Evolutionary conservation across 2,113 vertebrate genomes (phyloP), one percentile per base, ranked within the genome.

Genomic region (Paralichthys olivaceus): DNA sequence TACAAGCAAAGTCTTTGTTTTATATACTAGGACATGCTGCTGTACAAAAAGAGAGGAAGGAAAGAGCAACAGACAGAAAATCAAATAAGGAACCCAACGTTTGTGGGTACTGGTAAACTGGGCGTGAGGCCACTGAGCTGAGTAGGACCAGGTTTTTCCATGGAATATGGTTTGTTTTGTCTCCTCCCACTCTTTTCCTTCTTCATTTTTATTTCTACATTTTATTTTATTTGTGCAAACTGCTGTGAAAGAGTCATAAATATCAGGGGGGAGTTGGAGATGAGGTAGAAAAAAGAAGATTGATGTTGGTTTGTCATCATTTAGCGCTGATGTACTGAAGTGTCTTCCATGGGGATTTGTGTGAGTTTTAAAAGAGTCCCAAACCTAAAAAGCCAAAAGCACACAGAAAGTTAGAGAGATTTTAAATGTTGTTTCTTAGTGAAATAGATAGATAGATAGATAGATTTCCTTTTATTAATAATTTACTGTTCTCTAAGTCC

Each of bases 111-210:
- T 65, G 63, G 59, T 76, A 15, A 83, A 80, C 70, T 67, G 67
- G 85, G 88, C 78, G 7, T 58, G 15, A 8, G 26, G 67, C 88
- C 87, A 82, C 68, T 5, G 64, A 65, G 77, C 70, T 89, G 75
- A 90, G 87, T 79, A 77, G 73, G 25, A 84, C 60, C 85, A 88
- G 68, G 11, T 86, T 90, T 91, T 91, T 91, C 92, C 90, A 89
- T 75, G 77, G 83, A 89, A 75, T 47, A 72, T 73, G 34, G 77
- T 66, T 4, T 12, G 72, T 85, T 78, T 62, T 73, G 40, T 57
- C 26, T 68, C 75, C n/a, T 14, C 64, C 75, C 57, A 51, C 53
- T 40, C 29, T 65, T 79, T 55, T 65, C 53, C 72, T 20, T 14
- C 47, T 53, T 37, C 25, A 19, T 55, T 74, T 81, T 75, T 56